These are phyloP conservation scores for Ascaphus truei DNA, from an alignment of 2,113 vertebrate species.

Conservation along the genomic window DNA sequence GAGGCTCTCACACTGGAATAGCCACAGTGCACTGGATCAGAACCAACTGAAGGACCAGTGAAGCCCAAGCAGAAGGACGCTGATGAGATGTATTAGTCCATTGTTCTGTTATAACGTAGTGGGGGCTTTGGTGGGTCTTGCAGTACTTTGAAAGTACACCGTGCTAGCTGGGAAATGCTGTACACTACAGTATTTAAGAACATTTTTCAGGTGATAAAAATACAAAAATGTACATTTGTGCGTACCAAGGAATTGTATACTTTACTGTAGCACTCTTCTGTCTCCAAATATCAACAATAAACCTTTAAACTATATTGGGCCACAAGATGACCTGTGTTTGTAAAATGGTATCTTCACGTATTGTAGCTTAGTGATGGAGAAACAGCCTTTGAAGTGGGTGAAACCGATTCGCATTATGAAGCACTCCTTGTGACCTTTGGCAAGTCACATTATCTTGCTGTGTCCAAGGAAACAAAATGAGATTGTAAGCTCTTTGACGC, in stretches of 20 bases:
- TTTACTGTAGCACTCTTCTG: conserved; percentile 28
- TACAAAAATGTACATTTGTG: conserved; percentile 30
- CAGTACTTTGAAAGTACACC: conserved; percentile 21
- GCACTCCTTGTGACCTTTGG: no score
- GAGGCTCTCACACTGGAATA: background rate
- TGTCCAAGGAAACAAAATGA: no score
- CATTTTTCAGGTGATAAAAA: conserved; percentile 7
- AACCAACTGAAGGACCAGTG: background rate
- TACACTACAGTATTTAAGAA: conserved; percentile 37
- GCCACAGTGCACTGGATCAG: background rate
- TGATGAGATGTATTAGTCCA: background rate
- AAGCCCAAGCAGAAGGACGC: background rate
- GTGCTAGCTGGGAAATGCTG: conserved; percentile 16
- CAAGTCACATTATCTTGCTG: no score
- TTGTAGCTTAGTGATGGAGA: no score
- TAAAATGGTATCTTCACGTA: no score
- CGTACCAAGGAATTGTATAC: conserved; percentile 28
- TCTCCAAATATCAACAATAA: conserved; percentile 33
- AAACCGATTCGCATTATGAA: no score
- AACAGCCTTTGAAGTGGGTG: no score
- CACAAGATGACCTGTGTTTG: no score
- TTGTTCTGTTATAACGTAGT: background rate
- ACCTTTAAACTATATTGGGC: conserved; percentile 9
- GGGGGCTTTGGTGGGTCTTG: background rate
- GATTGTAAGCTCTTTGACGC: no score